These are phyloP conservation scores for Pygoscelis adeliae DNA, from an alignment of 2,113 vertebrate genomes.

Conservation along the genomic window DNA sequence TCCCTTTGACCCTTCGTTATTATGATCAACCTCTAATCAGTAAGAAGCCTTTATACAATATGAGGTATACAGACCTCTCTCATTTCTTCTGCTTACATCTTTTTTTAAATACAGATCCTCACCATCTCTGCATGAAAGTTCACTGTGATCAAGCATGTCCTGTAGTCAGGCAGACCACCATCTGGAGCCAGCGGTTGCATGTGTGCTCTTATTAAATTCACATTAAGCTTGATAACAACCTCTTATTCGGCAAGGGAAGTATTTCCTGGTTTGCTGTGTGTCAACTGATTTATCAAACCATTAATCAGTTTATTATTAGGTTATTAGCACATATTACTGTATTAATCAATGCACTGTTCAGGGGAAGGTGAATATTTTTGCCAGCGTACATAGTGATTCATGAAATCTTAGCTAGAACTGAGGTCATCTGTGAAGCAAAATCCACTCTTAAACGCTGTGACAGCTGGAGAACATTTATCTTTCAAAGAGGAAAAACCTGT, in stretches of 20 bases:
- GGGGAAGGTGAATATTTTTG: background rate
- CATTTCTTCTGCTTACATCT: background rate
- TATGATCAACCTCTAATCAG: background rate
- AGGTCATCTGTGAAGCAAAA: background rate
- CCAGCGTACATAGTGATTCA: background rate
- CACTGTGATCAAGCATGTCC: background rate
- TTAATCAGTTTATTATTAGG: background rate
- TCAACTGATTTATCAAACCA: background rate
- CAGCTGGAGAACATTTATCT: background rate
- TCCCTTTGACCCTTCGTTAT: background rate
- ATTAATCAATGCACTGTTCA: background rate
- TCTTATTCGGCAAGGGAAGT: background rate
- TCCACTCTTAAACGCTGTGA: background rate
- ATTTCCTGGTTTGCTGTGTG: background rate
- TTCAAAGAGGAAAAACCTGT: background rate
- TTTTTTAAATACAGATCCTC: background rate
- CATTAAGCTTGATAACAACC: background rate
- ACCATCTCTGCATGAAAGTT: background rate
- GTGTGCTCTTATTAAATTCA: background rate
- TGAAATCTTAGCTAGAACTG: background rate
- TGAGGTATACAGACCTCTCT: background rate
- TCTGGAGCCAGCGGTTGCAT: background rate
- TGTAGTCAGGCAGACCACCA: fast-evolving
- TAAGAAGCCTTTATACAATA: background rate
- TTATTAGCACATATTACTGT: background rate